Base-by-base conservation (phyloP, 2,888 invertebrate genomes). In the Liposcelis brunnea region DNA sequence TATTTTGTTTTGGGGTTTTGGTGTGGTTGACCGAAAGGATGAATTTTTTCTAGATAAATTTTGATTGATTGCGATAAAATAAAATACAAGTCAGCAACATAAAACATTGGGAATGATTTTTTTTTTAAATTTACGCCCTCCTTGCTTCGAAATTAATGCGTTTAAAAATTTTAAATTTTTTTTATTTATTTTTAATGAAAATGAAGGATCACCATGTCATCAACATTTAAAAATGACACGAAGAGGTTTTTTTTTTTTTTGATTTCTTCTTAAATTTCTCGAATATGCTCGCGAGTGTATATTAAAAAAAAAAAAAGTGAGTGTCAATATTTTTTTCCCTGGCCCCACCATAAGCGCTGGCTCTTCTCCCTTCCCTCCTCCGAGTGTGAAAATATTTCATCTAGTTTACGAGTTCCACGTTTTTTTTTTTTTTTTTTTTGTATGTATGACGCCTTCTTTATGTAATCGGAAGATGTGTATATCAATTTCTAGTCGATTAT, bases 401-500 rank as follows among this genome's bases (percentile, higher is more conserved):
- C 12, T n/a, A 10, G n/a, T 40, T 40, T 40, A 16, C 40, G 12
- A 14, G 40, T 40, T 14, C 40, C 40, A 40, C 21, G 21, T 40
- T 40, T 40, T 19, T 40, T 14, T 40, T 18, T 16, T n/a, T n/a
- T n/a, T n/a, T n/a, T n/a, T n/a, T n/a, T n/a, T n/a, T n/a, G n/a
- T n/a, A n/a, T 19, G 12, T 21, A 40, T 40, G 12, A 18, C 15
- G 26, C 26, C 26, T 26, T 26, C 8, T 26, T 26, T 26, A 26
- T 26, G 26, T 26, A 26, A 26, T 19, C 19, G 12, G 40, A 40
- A n/a, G 40, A 40, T 40, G 40, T 18, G 21, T 40, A 40, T 21
- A 40, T 40, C 40, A 40, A 40, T 21, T 40, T 40, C 19, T 40
- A 40, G 40, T 40, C 40, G 40, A 40, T 40, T 40, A 35, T 35